Conservation (phyloP, 2,797 vertebrate genomes). For the Pseudochromis fuscus region DNA sequence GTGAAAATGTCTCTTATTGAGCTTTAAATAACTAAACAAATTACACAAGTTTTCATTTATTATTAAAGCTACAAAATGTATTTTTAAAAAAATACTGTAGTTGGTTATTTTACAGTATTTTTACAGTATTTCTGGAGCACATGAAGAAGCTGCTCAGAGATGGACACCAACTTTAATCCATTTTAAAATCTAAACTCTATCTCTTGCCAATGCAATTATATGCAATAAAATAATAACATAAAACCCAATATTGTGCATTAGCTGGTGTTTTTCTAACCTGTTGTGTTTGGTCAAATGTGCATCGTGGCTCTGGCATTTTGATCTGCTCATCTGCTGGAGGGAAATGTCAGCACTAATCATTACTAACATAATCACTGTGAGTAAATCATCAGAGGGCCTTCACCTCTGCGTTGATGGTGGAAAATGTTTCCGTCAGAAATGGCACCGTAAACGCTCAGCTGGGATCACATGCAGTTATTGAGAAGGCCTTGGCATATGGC, state of each 20-base stretch:
- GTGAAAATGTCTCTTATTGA: too few relatives aligned
- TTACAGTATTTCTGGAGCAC: too few relatives aligned
- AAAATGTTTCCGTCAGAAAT: conserved; percentile 34
- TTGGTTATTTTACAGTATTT: too few relatives aligned
- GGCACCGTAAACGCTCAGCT: conserved; percentile 13
- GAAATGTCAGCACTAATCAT: conserved; percentile 61
- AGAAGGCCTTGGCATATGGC: conserved; percentile 32
- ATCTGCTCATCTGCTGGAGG: conserved; percentile 22
- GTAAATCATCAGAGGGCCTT: conserved; percentile 41
- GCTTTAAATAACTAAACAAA: too few relatives aligned
- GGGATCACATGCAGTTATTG: conserved; percentile 29
- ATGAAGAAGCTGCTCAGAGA: too few relatives aligned
- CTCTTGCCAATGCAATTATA: background rate
- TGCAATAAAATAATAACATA: background rate
- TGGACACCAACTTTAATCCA: background rate
- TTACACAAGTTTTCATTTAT: too few relatives aligned
- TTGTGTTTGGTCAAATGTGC: background rate
- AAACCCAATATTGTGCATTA: background rate
- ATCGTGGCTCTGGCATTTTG: conserved; percentile 21
- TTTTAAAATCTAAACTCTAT: background rate
- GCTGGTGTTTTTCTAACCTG: conserved; percentile 5
- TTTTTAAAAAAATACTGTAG: too few relatives aligned
- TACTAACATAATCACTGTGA: conserved; percentile 45
- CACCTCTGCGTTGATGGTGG: conserved; percentile 21
- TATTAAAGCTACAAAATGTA: conserved; percentile 23